Percentiles rank a stretch among this genome's conserved stretches.
phyloP scores from a whole-genome alignment of 2,797 vertebrate species.

The Microtus californicus region DNA sequence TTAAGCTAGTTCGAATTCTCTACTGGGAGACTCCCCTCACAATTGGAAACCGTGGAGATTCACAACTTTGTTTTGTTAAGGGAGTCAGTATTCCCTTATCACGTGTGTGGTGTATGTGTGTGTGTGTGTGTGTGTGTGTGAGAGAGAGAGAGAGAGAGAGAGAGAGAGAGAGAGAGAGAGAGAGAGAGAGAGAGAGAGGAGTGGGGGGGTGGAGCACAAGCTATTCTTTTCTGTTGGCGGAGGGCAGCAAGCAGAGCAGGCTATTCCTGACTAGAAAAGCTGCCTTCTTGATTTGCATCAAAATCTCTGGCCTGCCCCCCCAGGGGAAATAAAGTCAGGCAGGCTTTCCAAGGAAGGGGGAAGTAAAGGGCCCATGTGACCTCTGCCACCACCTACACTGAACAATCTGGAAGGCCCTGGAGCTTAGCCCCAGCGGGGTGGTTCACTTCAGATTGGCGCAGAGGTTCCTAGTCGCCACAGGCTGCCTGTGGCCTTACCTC shows the following conservation, averaged over 20 bases:
- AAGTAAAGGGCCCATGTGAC: not conserved
- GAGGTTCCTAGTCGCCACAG: not conserved
- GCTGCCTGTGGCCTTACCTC: not conserved
- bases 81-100: slow-evolving; percentile 67
- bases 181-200: not conserved
- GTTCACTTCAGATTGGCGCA: not conserved
- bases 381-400: not conserved
- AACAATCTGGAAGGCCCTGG: not conserved
- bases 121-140: not conserved
- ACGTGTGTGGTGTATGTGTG: no score
- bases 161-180: not conserved
- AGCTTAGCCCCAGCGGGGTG: not conserved
- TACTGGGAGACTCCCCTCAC: slow-evolving; percentile 30
- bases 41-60: slow-evolving; percentile 66
- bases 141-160: not conserved
- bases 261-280: not conserved
- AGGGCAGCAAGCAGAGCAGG: not conserved
- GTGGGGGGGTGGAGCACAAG: not conserved
- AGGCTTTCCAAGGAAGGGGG: slow-evolving; percentile 5
- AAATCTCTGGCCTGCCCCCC: slow-evolving; percentile 2
- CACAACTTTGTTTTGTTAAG: slow-evolving; percentile 71
- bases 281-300: slow-evolving; percentile 28
- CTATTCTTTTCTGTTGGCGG: slow-evolving; percentile 39
- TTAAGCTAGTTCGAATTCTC: not conserved
- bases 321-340: slow-evolving; percentile 28